phyloP scores from a whole-genome alignment of 2,797 vertebrate genomes.

The Halcyon smyrnensis region DNA sequence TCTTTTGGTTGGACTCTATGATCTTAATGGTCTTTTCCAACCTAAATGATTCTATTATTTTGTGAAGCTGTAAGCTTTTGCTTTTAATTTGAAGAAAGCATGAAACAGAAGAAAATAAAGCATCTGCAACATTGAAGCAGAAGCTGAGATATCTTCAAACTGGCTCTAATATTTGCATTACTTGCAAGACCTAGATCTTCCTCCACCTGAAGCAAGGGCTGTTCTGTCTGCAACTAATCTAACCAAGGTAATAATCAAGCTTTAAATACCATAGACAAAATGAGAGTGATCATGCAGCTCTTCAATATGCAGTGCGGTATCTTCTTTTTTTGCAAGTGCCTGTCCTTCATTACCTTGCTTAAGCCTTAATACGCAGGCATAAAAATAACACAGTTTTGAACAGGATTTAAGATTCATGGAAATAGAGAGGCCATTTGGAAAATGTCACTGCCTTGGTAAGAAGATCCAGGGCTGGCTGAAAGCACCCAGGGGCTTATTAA shows the following conservation, averaged over 20 bases:
- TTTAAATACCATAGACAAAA: background rate
- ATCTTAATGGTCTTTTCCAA: background rate
- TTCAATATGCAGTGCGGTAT: background rate
- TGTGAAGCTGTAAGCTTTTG: background rate
- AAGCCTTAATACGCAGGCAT: background rate
- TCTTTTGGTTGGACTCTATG: background rate
- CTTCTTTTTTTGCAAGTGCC: background rate
- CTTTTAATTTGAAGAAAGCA: background rate
- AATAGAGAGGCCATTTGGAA: background rate
- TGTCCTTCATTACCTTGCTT: background rate
- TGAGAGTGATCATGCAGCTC: background rate
- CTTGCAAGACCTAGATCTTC: background rate
- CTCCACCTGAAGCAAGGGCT: background rate
- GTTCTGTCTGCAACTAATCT: background rate
- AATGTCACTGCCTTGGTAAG: background rate
- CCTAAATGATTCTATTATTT: background rate
- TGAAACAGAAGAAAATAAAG: background rate
- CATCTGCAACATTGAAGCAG: background rate
- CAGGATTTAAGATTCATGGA: background rate
- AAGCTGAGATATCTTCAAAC: background rate
- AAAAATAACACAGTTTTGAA: background rate
- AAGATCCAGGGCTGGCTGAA: background rate
- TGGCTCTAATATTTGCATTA: background rate
- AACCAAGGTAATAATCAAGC: background rate
- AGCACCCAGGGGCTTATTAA: slow-evolving; percentile 25